Percentiles rank a stretch among this genome's conserved stretches.
These are phyloP conservation scores for Temnothorax unifasciatus DNA, from an alignment of 2,888 invertebrate genomes.

Conservation along the genomic window DNA sequence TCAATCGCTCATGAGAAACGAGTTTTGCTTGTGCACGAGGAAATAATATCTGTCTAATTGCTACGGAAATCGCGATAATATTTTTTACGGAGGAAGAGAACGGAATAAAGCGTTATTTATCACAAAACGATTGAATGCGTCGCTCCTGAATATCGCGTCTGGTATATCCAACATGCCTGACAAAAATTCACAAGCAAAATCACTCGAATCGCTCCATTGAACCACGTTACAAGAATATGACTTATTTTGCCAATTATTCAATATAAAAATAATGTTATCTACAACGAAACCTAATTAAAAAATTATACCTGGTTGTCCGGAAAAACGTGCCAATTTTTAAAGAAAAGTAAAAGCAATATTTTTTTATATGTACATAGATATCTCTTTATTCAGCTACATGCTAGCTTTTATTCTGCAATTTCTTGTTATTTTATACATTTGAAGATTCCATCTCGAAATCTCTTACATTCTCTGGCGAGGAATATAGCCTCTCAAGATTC, in stretches of 20 bases:
- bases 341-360: not conserved
- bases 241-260: not conserved
- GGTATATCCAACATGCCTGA: not conserved
- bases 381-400: not conserved
- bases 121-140: not conserved
- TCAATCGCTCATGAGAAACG: constrained; percentile 19
- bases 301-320: not conserved
- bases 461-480: not conserved
- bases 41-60: constrained; percentile 33
- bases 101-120: not conserved
- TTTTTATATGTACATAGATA: not conserved
- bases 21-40: constrained; percentile 30
- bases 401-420: not conserved
- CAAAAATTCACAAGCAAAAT: not conserved
- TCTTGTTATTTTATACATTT: not conserved
- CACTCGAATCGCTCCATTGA: not conserved
- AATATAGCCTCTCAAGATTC: not conserved
- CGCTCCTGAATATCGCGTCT: not conserved
- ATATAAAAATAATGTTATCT: not conserved
- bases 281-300: not conserved
- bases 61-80: constrained; percentile 7
- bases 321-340: not conserved
- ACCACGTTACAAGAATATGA: not conserved
- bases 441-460: not conserved
- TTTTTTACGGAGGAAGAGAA: not conserved